A percentile compares a stretch with the other conserved stretches of the same genome.
Conservation (phyloP, 2,797 vertebrate genomes). For the Champsocephalus esox region DNA sequence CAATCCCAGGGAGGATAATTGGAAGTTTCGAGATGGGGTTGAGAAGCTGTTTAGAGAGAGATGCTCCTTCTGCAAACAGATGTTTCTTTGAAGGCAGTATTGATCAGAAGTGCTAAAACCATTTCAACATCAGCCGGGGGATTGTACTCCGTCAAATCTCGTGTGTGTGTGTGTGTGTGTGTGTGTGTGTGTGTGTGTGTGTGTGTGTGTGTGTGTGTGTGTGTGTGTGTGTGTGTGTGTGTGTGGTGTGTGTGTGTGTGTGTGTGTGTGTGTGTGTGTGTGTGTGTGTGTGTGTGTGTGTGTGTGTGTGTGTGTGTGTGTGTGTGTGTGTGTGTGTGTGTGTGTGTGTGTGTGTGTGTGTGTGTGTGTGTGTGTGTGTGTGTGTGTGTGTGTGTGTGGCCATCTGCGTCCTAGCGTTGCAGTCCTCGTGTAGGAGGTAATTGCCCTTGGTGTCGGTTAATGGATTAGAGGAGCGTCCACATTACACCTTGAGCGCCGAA, state of each 20-base stretch:
- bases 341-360: no score
- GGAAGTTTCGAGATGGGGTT: background rate
- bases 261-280: no score
- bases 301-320: no score
- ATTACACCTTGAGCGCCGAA: slow-evolving; percentile 48
- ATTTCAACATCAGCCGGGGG: slow-evolving; percentile 5
- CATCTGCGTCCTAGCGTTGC: slow-evolving; percentile 46
- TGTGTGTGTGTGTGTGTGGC: background rate
- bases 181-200: no score
- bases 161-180: slow-evolving; percentile 13
- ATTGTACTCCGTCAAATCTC: slow-evolving; percentile 17
- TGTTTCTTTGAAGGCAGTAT: slow-evolving; percentile 34
- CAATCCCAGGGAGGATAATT: slow-evolving; percentile 15
- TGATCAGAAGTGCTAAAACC: slow-evolving; percentile 23
- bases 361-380: no score
- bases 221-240: no score
- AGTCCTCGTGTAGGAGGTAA: slow-evolving; percentile 58
- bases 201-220: no score
- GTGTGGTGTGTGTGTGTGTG: no score
- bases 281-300: no score
- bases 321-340: no score
- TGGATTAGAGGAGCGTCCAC: slow-evolving; percentile 54
- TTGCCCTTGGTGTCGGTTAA: slow-evolving; percentile 63
- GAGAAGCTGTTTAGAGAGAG: background rate
- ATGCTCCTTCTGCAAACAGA: background rate